Percentiles rank a stretch among this genome's conserved stretches.
These are phyloP conservation scores for Drosophila prostipennis DNA, from an alignment of 2,888 invertebrate genomes.

Conservation along the genomic window DNA sequence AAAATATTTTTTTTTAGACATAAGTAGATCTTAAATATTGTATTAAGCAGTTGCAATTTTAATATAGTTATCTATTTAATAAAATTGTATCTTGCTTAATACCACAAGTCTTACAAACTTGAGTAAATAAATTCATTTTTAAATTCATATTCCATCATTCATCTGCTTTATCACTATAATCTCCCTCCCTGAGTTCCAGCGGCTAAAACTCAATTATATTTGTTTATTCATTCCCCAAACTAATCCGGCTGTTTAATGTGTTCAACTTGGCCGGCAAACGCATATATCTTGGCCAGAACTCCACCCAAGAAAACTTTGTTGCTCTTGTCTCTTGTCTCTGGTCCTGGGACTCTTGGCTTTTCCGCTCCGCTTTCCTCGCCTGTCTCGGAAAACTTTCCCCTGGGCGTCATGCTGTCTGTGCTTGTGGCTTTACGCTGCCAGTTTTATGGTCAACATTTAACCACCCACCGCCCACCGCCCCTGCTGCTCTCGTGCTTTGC, in stretches of 20 bases:
- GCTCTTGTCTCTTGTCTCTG: conserved; percentile 13
- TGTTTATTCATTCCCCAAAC: conserved; percentile 60
- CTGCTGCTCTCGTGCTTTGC: conserved; percentile 46
- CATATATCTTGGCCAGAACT: conserved; percentile 35
- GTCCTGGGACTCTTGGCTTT: conserved; percentile 13
- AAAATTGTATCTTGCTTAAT: neutral
- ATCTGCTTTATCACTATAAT: conserved; percentile 21
- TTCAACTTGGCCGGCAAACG: conserved; percentile 45
- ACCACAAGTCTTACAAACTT: neutral
- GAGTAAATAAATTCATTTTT: neutral
- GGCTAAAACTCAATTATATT: conserved; percentile 45
- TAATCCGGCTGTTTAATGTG: conserved; percentile 71
- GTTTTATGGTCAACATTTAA: conserved; percentile 46
- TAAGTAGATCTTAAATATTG: too few species aligned
- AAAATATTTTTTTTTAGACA: too few species aligned
- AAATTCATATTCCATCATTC: conserved; percentile 12
- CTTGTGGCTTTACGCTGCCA: conserved; percentile 45
- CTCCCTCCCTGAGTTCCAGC: neutral
- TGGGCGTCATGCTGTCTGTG: conserved; percentile 51
- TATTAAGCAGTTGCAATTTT: too few species aligned
- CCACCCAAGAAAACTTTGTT: conserved; percentile 32
- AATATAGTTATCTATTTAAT: too few species aligned
- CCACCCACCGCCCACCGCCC: conserved; percentile 29
- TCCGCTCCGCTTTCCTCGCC: conserved; percentile 28
- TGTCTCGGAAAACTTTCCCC: conserved; percentile 46